Evolutionary conservation across 2,797 vertebrate genomes (phyloP), one percentile per base, ranked within the genome.

Genomic region (Enteromius anoplus): DNA sequence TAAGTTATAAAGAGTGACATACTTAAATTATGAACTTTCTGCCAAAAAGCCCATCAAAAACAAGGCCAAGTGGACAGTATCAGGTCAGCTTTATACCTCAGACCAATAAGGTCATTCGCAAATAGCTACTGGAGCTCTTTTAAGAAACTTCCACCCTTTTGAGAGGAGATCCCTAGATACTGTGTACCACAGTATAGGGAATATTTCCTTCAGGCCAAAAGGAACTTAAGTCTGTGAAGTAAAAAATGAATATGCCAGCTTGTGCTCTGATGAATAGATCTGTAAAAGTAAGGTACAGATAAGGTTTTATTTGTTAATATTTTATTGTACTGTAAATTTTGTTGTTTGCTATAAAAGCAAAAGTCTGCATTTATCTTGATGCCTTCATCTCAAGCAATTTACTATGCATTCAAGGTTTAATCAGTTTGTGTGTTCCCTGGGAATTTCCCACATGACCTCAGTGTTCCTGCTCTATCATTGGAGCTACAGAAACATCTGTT

Each of bases 101-200:
- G 47, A 82, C 83, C 80, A 83, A 76, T 37, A 77, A 66, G 70
- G 62, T 76, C 62, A 73, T 84, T 80, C 80, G 26, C 55, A 80
- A 76, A 85, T 77, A 84, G 78, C 49, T 60, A 66, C 40, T 68
- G 65, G 71, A 84, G 40, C 29, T 55, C 19, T 47, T 64, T 70
- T 26, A 83, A 83, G 75, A 32, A 82, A 51, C 37, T 7, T 60
- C 49, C 40, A 64, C 37, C 34, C 55, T 53, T 5, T 51, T n/a
- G 45, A 86, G 71, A 71, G 72, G 47, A 73, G 65, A 3, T 72
- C 82, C 78, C 85, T 58, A 5, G 64, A 70, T 82, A 76, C 66
- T 51, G 10, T 62, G 32, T 26, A 14, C 15, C 8, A 45, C 17
- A 53, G 40, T 45, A 32, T 62, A 62, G 58, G 65, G 60, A 60